phyloP scores from a whole-genome alignment of 2,888 invertebrate species.

The Sphaerophoria taeniata region DNA sequence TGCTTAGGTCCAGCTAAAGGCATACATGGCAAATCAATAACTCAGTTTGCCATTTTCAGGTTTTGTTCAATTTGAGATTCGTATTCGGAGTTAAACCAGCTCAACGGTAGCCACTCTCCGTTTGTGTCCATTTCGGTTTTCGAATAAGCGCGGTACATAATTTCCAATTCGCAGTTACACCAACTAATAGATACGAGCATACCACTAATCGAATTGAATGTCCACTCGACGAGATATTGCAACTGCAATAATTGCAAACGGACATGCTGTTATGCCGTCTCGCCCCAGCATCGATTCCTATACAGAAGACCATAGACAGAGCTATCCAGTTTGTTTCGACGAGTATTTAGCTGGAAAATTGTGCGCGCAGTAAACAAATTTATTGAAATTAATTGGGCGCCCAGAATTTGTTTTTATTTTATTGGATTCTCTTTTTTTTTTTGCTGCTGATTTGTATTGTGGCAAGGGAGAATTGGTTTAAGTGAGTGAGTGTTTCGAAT shows the following conservation, averaged over 20 bases:
- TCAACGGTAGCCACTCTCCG: conserved; percentile 12
- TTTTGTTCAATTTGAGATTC: background rate
- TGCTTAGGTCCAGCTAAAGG: background rate
- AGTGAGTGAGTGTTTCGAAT: conserved; percentile 13
- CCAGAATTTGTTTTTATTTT: conserved; percentile 28
- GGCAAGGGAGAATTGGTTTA: background rate
- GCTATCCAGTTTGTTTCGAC: conserved; percentile 50
- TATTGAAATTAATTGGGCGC: conserved; percentile 74
- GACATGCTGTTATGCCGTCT: conserved; percentile 40
- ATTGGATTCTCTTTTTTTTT: background rate
- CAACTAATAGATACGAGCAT: conserved; percentile 65
- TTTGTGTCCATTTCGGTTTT: background rate
- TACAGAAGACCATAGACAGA: background rate
- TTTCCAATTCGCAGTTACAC: conserved; percentile 66
- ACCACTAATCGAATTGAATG: conserved; percentile 73
- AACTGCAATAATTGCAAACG: conserved; percentile 54
- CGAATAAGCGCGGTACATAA: conserved; percentile 49
- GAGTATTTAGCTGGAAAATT: conserved; percentile 51
- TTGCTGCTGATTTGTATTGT: background rate
- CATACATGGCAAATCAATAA: conserved; percentile 32
- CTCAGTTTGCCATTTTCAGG: conserved; percentile 24
- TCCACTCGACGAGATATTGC: conserved; percentile 69
- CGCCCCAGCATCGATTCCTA: background rate
- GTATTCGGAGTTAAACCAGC: background rate
- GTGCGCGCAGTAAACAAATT: conserved; percentile 71